These are phyloP conservation scores for Drosophila sp. DNA, from an alignment of 1,140 invertebrate genomes.

Conservation along the genomic window DNA sequence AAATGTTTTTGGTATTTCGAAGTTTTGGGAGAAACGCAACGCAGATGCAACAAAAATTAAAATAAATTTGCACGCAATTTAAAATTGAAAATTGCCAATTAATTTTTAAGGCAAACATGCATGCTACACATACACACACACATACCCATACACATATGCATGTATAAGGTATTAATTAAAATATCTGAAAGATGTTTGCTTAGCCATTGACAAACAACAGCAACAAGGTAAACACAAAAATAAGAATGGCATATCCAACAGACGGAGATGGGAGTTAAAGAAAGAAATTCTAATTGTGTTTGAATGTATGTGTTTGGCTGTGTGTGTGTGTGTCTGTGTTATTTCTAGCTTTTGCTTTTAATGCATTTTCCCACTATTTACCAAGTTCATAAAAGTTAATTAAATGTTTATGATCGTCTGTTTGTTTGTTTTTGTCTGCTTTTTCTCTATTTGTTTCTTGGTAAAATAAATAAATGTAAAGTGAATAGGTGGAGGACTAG, in stretches of 20 bases:
- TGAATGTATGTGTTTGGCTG: too few species aligned
- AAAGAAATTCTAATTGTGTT: conserved; percentile 40
- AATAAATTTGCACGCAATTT: conserved; percentile 81
- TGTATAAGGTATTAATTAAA: conserved; percentile 66
- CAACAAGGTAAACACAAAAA: conserved; percentile 35
- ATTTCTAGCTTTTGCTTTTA: conserved; percentile 49
- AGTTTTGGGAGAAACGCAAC: conserved; percentile 18
- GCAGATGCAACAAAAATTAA: conserved; percentile 63
- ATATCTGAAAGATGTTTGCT: conserved; percentile 61
- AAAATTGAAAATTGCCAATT: conserved; percentile 74
- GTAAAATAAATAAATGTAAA: conserved; percentile 66
- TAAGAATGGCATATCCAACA: conserved; percentile 49
- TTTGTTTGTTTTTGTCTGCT: conserved; percentile 35
- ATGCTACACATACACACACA: conserved; percentile 25
- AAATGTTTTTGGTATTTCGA: conserved; percentile 23
- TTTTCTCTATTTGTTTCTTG: conserved; percentile 68
- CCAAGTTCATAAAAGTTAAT: conserved; percentile 79
- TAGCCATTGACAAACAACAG: conserved; percentile 54
- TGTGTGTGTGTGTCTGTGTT: conserved; percentile 1
- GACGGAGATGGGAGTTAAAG: conserved; percentile 14
- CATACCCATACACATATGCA: neutral
- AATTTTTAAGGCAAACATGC: conserved; percentile 56
- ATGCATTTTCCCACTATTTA: conserved; percentile 62
- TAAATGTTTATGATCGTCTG: conserved; percentile 75
- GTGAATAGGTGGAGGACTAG: conserved; percentile 15